Conservation (phyloP, 92 coral and sea anemone genomes). For the Palythoa caribaeorum region DNA sequence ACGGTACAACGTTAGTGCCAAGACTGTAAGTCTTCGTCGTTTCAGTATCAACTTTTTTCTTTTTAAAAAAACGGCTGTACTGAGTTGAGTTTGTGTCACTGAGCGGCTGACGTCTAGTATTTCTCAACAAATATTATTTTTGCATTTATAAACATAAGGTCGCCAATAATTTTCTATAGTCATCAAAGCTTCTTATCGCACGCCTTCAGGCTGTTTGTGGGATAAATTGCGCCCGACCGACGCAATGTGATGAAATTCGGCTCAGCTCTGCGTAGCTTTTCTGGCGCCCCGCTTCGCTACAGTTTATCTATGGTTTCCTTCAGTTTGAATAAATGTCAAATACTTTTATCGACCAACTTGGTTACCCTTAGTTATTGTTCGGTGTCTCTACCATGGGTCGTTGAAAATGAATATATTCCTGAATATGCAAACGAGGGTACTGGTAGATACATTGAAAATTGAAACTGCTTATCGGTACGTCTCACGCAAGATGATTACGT, state of each 20-base stretch:
- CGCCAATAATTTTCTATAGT: background rate
- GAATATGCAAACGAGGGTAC: background rate
- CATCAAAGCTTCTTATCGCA: background rate
- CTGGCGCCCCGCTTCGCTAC: constrained; percentile 6
- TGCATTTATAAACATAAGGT: constrained; percentile 21
- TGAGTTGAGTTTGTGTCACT: background rate
- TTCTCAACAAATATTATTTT: background rate
- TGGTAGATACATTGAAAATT: background rate
- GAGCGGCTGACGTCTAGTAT: background rate
- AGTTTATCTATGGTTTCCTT: background rate
- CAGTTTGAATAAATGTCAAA: background rate
- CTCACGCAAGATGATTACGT: constrained; percentile 18
- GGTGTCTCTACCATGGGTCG: background rate
- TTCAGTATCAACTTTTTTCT: background rate
- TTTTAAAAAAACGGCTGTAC: background rate
- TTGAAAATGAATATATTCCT: background rate
- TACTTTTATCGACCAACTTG: background rate
- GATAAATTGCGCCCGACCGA: background rate
- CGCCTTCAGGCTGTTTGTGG: constrained; percentile 14
- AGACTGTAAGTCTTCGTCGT: background rate
- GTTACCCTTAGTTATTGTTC: background rate
- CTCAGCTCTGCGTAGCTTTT: background rate
- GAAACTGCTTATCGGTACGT: constrained; percentile 14
- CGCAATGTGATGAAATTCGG: background rate
- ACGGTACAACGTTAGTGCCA: background rate